Conservation (phyloP, 1,140 invertebrate genomes). For the Drosophila dunni region DNA sequence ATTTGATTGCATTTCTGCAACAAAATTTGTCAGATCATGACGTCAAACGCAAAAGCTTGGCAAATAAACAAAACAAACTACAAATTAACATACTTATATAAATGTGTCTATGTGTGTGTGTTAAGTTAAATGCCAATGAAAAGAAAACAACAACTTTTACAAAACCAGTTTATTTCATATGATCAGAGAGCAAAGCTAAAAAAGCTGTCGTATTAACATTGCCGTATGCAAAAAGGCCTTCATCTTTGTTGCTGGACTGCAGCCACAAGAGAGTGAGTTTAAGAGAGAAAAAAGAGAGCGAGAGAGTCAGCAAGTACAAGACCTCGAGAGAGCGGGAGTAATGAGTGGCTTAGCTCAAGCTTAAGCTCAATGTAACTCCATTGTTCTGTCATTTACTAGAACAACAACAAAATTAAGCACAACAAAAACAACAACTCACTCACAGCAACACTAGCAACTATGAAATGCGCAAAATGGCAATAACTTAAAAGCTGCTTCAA, state of each 20-base stretch:
- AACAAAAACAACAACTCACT: constrained; percentile 17
- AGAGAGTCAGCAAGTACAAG: constrained; percentile 9
- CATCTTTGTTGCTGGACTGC: constrained; percentile 57
- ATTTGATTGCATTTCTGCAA: constrained; percentile 11
- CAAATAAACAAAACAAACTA: constrained; percentile 1
- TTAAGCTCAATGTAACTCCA: constrained; percentile 18
- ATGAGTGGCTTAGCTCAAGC: neutral
- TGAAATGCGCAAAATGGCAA: constrained; percentile 21
- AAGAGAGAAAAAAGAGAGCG: constrained; percentile 8
- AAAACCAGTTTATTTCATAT: constrained; percentile 35
- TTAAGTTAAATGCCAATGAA: constrained; percentile 48
- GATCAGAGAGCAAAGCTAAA: constrained; percentile 16
- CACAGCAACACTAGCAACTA: constrained; percentile 9
- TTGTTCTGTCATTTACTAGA: constrained; percentile 49
- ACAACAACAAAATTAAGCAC: constrained; percentile 25
- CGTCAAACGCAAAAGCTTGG: constrained; percentile 18
- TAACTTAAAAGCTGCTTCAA: constrained; percentile 30
- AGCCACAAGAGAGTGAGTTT: constrained; percentile 12
- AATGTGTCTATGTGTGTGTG: constrained; percentile 5
- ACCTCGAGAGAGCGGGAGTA: constrained; percentile 7
- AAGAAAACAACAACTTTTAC: constrained; percentile 50
- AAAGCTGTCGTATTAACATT: constrained; percentile 51
- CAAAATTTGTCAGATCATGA: constrained; percentile 4
- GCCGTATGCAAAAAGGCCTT: constrained; percentile 69
- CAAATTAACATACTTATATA: neutral